Evolutionary conservation across 2,888 invertebrate species (phyloP).

Genomic region (Spilosoma lubricipeda): DNA sequence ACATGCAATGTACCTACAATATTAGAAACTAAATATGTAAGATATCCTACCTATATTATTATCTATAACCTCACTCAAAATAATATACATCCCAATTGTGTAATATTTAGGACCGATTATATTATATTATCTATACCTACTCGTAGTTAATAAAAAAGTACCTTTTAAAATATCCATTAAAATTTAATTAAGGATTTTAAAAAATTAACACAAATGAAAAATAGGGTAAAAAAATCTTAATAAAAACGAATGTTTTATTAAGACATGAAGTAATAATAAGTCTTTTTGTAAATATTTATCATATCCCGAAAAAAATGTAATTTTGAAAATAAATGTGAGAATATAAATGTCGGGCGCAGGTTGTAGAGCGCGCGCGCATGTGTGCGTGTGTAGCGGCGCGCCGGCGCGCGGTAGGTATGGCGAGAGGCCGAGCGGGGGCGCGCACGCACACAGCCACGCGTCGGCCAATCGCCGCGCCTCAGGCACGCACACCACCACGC

Average conservation of each 20-base stretch:
- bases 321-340: slow-evolving; percentile 30
- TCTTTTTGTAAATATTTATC: background rate
- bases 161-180: no score
- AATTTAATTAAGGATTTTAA: background rate
- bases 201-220: background rate
- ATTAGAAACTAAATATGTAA: background rate
- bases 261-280: background rate
- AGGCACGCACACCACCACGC: slow-evolving; percentile 65
- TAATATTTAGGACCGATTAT: background rate
- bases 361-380: slow-evolving; percentile 46
- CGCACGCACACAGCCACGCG: slow-evolving; percentile 67
- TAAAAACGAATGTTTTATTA: background rate
- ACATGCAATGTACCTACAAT: background rate
- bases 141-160: no score
- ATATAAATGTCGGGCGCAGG: slow-evolving; percentile 45
- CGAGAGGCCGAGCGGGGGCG: slow-evolving; percentile 77
- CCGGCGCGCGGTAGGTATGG: slow-evolving; percentile 67
- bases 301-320: slow-evolving; percentile 18
- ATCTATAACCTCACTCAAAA: background rate
- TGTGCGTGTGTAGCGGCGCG: slow-evolving; percentile 51
- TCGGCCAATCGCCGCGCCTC: slow-evolving; percentile 76
- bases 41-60: background rate
- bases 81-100: background rate
- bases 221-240: background rate
- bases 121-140: background rate